phyloP scores from a whole-genome alignment of 1,140 invertebrate species.

The Heliconius congener region DNA sequence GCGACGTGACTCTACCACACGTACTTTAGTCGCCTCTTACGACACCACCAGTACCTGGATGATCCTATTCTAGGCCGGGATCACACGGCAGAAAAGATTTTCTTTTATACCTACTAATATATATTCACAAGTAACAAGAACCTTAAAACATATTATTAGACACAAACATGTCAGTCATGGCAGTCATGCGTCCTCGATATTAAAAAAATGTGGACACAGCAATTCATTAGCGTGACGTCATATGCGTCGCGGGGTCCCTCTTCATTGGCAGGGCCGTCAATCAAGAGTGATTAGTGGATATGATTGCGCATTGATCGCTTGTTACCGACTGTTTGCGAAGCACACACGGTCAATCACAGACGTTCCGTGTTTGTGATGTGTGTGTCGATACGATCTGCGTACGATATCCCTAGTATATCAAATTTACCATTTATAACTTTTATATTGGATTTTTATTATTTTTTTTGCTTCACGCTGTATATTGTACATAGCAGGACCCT shows the following conservation, averaged over 20 bases:
- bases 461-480: too few relatives aligned
- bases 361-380: not conserved
- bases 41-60: too few relatives aligned
- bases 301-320: slow-evolving; percentile 60
- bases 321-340: slow-evolving; percentile 43
- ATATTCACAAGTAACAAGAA: too few relatives aligned
- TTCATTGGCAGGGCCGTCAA: slow-evolving; percentile 45
- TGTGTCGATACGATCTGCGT: slow-evolving; percentile 12
- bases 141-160: too few relatives aligned
- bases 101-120: too few relatives aligned
- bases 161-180: too few relatives aligned
- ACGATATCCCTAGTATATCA: slow-evolving; percentile 1
- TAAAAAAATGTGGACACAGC: slow-evolving; percentile 24
- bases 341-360: slow-evolving; percentile 27
- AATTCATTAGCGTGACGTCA: slow-evolving; percentile 55
- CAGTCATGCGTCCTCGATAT: not conserved
- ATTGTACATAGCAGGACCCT: too few relatives aligned
- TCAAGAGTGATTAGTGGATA: slow-evolving; percentile 54
- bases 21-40: too few relatives aligned
- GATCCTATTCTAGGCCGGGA: too few relatives aligned
- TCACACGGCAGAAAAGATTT: too few relatives aligned
- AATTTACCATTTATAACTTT: not conserved
- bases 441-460: too few relatives aligned
- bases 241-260: slow-evolving; percentile 33
- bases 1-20: too few relatives aligned